Conservation (phyloP, 92 coral and sea anemone genomes). For the Paragorgia papillata region DNA sequence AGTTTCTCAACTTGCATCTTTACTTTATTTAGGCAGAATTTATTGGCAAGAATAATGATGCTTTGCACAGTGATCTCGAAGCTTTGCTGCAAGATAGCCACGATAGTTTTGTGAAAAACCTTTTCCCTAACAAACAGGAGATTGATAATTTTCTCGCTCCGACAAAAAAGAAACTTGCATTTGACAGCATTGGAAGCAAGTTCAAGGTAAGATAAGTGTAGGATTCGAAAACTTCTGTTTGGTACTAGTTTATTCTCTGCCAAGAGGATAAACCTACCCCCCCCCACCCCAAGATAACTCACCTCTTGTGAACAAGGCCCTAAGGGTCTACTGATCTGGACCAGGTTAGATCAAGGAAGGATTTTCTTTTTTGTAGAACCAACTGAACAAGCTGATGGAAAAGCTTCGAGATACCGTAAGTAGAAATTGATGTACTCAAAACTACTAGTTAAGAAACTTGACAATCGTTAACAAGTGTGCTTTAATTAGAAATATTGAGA, state of each 20-base stretch:
- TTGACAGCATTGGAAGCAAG: slow-evolving; percentile 88
- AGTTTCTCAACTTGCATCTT: too few species aligned
- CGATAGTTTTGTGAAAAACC: slow-evolving; percentile 83
- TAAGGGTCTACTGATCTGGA: too few species aligned
- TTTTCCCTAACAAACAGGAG: slow-evolving; percentile 72
- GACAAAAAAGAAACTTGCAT: slow-evolving; percentile 88
- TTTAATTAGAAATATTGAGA: too few species aligned
- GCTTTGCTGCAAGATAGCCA: slow-evolving; percentile 90
- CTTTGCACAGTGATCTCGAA: slow-evolving; percentile 88
- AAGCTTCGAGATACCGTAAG: slow-evolving; percentile 87
- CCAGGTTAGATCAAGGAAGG: too few species aligned
- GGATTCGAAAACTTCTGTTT: too few species aligned
- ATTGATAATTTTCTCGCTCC: slow-evolving; percentile 63
- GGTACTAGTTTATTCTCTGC: too few species aligned
- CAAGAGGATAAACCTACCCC: too few species aligned
- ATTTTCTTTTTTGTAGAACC: slow-evolving; percentile 64
- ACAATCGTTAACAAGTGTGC: too few species aligned
- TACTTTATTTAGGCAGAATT: slow-evolving; percentile 75
- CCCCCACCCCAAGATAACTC: too few species aligned
- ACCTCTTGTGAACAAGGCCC: too few species aligned
- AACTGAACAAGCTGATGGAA: slow-evolving; percentile 81
- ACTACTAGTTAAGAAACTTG: too few species aligned
- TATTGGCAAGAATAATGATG: slow-evolving; percentile 92
- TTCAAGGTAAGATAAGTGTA: slow-evolving; percentile 69
- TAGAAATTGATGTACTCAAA: neutral